Percentiles rank a stretch among this genome's conserved stretches.
These are phyloP conservation scores for Petrosia ficiformis DNA, from an alignment of 37 sponge, comb jelly and placozoan genomes.

Conservation along the genomic window DNA sequence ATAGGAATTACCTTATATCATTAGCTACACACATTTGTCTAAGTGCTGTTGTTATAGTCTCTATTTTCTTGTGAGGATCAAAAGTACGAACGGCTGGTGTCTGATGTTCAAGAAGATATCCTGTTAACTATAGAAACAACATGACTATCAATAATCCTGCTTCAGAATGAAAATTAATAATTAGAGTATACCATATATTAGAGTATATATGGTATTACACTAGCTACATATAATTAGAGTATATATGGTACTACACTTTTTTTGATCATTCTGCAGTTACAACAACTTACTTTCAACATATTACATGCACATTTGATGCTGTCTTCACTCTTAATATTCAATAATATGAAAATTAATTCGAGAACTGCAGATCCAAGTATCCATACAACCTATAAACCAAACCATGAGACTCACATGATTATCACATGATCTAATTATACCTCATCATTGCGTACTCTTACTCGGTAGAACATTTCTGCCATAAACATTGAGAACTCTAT, in stretches of 20 bases:
- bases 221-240: no score
- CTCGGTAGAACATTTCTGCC: slow-evolving; percentile 9
- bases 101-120: background rate
- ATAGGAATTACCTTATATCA: background rate
- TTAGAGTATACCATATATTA: no score
- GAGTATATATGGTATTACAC: no score
- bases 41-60: background rate
- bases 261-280: no score
- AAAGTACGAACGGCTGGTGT: background rate
- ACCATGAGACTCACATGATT: background rate
- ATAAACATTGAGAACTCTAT: background rate
- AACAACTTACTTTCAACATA: background rate
- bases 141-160: background rate
- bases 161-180: no score
- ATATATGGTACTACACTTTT: background rate
- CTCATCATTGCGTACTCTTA: background rate
- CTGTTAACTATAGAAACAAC: background rate
- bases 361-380: background rate
- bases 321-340: background rate
- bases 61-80: background rate
- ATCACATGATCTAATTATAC: background rate
- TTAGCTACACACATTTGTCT: background rate
- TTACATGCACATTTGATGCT: background rate
- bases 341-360: background rate
- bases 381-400: background rate